Percentiles rank a stretch among this genome's conserved stretches.
Conservation (phyloP, 2,888 invertebrate species). For the Archips xylosteana region DNA sequence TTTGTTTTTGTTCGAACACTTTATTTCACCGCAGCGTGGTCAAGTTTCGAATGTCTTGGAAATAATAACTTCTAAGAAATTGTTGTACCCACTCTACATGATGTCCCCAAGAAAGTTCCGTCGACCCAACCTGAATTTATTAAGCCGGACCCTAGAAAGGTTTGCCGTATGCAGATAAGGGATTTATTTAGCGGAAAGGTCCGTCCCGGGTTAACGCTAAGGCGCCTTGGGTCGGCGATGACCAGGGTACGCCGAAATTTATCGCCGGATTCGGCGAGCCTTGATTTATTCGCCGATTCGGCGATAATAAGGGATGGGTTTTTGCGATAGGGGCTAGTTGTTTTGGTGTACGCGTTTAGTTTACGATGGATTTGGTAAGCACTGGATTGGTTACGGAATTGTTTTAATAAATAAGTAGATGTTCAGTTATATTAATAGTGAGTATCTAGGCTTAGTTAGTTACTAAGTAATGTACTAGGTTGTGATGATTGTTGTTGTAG, state of each 20-base stretch:
- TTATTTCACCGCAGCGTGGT: no score
- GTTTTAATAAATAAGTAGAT: no score
- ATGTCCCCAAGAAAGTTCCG: slow-evolving; percentile 70
- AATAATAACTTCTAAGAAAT: background rate
- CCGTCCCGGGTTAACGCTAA: slow-evolving; percentile 80
- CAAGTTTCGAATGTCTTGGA: background rate
- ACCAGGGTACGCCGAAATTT: slow-evolving; percentile 83
- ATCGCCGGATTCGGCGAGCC: slow-evolving; percentile 80
- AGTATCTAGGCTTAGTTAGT: no score
- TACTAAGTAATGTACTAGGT: no score
- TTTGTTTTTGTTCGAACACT: no score
- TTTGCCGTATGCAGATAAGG: slow-evolving; percentile 86
- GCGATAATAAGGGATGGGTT: slow-evolving; percentile 66
- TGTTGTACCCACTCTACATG: slow-evolving; percentile 60
- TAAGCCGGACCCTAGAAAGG: slow-evolving; percentile 85
- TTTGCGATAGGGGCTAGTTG: slow-evolving; percentile 53
- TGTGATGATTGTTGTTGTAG: no score
- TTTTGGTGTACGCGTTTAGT: slow-evolving; percentile 42
- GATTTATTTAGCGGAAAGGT: slow-evolving; percentile 86
- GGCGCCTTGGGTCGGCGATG: slow-evolving; percentile 77
- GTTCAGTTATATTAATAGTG: no score
- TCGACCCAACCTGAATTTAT: slow-evolving; percentile 85
- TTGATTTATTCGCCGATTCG: slow-evolving; percentile 78
- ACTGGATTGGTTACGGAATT: background rate
- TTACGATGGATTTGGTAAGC: slow-evolving; percentile 1